A percentile compares a stretch with the other conserved stretches of the same genome.
Conservation (phyloP, 53 echinoderm and acorn worm genomes). For the Echinometra lucunter region DNA sequence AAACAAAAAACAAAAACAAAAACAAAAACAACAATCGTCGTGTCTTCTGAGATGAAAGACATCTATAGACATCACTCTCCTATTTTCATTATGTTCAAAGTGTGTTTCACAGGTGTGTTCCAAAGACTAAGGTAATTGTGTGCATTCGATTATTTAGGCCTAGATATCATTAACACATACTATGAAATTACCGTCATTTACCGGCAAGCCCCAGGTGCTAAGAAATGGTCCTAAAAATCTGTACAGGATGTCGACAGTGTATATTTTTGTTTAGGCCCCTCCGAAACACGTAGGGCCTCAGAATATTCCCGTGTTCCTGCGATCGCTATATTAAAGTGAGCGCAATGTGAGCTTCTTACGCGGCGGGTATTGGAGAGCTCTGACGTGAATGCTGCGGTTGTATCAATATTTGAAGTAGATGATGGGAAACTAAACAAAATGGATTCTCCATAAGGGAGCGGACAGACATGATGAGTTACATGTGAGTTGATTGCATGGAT, state of each 20-base stretch:
- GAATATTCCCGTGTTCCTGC: background rate
- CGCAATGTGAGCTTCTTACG: background rate
- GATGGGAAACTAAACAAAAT: constrained; percentile 51
- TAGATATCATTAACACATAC: background rate
- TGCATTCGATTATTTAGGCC: too few species aligned
- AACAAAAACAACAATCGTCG: background rate
- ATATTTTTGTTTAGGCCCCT: background rate
- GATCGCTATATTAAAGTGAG: background rate
- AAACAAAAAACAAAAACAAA: too few species aligned
- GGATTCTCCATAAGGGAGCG: constrained; percentile 46
- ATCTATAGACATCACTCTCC: too few species aligned
- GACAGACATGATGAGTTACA: constrained; percentile 21
- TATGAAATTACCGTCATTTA: background rate
- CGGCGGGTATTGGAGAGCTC: background rate
- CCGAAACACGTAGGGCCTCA: background rate
- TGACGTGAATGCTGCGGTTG: constrained; percentile 46
- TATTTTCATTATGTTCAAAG: too few species aligned
- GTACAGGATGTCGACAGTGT: background rate
- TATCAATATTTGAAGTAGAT: constrained; percentile 60
- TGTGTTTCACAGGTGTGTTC: too few species aligned
- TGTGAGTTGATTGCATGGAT: constrained; percentile 16
- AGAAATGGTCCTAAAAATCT: background rate
- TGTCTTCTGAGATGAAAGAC: too few species aligned
- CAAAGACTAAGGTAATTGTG: too few species aligned
- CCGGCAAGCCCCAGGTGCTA: background rate